These are phyloP conservation scores for Phortica variegata DNA, from an alignment of 1,140 invertebrate species.

Conservation along the genomic window DNA sequence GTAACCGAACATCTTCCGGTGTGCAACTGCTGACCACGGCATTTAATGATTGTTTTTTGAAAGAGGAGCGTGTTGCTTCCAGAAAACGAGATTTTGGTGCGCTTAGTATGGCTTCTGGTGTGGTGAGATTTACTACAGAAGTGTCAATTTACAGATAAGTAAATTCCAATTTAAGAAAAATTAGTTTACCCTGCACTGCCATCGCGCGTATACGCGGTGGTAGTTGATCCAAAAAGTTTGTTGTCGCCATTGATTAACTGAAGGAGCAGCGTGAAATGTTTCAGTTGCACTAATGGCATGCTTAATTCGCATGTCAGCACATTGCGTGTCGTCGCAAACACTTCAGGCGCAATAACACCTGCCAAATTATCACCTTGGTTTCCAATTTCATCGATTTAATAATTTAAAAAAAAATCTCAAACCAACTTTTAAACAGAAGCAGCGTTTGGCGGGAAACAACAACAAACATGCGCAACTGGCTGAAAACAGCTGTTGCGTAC, in stretches of 20 bases:
- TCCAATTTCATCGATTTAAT: slow-evolving; percentile 29
- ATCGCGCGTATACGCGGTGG: slow-evolving; percentile 28
- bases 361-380: slow-evolving; percentile 21
- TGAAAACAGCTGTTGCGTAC: no score
- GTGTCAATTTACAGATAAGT: slow-evolving; percentile 5
- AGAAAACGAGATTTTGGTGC: slow-evolving; percentile 30
- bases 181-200: slow-evolving; percentile 26
- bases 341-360: slow-evolving; percentile 43
- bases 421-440: no score
- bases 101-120: slow-evolving; percentile 32
- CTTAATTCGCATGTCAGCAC: slow-evolving; percentile 27
- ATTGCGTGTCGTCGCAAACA: slow-evolving; percentile 8
- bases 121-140: slow-evolving; percentile 31
- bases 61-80: slow-evolving; percentile 25
- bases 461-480: no score
- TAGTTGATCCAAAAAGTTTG: slow-evolving; percentile 41
- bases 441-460: no score
- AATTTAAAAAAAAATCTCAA: slow-evolving; percentile 34
- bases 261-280: not conserved
- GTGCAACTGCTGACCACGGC: slow-evolving; percentile 28
- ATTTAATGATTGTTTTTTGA: slow-evolving; percentile 10
- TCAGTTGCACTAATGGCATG: slow-evolving; percentile 13
- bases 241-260: slow-evolving; percentile 17
- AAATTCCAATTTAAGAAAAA: not conserved
- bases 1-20: slow-evolving; percentile 41